Evolutionary conservation across 2,888 invertebrate species (phyloP).

Genomic region (Neoitamus cyanurus): DNA sequence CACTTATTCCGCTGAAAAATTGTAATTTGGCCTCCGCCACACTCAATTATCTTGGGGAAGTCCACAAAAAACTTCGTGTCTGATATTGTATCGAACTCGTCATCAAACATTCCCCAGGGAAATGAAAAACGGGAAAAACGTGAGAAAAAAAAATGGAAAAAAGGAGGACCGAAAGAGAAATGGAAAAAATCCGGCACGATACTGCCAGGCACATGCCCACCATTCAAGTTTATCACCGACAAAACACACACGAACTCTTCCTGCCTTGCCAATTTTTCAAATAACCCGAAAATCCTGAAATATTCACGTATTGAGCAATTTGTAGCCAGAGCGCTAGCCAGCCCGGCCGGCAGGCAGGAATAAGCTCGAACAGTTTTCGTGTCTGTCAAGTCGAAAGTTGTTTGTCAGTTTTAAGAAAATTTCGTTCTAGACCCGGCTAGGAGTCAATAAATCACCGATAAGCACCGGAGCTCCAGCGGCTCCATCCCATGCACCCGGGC

Average conservation of each 20-base stretch:
- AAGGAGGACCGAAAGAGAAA: background rate
- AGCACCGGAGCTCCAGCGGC: background rate
- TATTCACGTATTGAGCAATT: constrained; percentile 4
- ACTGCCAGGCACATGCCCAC: constrained; percentile 1
- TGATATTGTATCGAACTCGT: constrained; percentile 5
- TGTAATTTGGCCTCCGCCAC: background rate
- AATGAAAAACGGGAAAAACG: background rate
- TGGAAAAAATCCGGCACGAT: background rate
- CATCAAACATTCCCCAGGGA: background rate
- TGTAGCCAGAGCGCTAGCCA: background rate
- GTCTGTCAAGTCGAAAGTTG: constrained; percentile 28
- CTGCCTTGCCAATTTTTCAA: constrained; percentile 5
- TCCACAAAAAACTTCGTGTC: background rate
- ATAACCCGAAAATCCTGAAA: constrained; percentile 14
- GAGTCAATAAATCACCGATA: constrained; percentile 39
- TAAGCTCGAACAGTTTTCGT: constrained; percentile 18
- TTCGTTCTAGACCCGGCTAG: constrained; percentile 11
- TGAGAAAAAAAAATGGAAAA: background rate
- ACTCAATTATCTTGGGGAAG: background rate
- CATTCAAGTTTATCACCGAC: constrained; percentile 1
- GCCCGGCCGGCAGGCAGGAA: background rate
- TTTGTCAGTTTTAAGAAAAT: constrained; percentile 33
- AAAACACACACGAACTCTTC: constrained; percentile 5
- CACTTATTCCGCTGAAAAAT: background rate
- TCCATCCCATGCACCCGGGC: background rate